Conservation (phyloP, 2,113 vertebrate species). For the Cinclus mexicanus region DNA sequence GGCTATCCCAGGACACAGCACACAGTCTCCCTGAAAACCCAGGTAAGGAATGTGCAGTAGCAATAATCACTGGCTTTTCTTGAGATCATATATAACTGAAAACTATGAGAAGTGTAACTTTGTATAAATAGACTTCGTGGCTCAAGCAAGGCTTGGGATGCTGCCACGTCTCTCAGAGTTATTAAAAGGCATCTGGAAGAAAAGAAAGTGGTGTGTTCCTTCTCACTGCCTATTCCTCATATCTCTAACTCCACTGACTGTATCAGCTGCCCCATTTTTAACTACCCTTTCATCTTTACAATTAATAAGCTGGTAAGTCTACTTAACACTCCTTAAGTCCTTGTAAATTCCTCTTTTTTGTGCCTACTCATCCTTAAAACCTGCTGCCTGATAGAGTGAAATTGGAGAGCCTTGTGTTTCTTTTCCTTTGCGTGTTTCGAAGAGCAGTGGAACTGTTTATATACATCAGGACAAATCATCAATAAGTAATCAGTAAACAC, state of each 20-base stretch:
- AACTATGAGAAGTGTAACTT: not conserved
- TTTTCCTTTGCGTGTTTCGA: not conserved
- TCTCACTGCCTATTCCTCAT: not conserved
- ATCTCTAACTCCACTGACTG: not conserved
- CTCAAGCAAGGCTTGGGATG: not conserved
- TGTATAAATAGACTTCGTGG: not conserved
- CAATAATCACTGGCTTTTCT: not conserved
- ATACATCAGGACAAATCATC: not conserved
- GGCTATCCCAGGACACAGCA: not conserved
- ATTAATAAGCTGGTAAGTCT: not conserved
- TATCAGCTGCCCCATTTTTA: not conserved
- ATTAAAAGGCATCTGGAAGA: not conserved
- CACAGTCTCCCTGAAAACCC: not conserved
- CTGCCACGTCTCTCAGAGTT: not conserved
- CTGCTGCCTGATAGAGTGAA: not conserved
- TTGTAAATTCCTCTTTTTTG: not conserved
- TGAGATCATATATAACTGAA: not conserved
- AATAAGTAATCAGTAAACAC: not conserved
- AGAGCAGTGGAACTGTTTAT: not conserved
- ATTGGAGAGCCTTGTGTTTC: not conserved
- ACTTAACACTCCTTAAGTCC: not conserved
- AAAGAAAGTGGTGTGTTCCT: not conserved
- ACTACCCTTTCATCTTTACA: not conserved
- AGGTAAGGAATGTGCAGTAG: fast-evolving
- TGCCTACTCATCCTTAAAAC: not conserved